Evolutionary conservation across 2,797 vertebrate species (phyloP), one percentile per base, ranked within the genome.

Genomic region (Falco cherrug): DNA sequence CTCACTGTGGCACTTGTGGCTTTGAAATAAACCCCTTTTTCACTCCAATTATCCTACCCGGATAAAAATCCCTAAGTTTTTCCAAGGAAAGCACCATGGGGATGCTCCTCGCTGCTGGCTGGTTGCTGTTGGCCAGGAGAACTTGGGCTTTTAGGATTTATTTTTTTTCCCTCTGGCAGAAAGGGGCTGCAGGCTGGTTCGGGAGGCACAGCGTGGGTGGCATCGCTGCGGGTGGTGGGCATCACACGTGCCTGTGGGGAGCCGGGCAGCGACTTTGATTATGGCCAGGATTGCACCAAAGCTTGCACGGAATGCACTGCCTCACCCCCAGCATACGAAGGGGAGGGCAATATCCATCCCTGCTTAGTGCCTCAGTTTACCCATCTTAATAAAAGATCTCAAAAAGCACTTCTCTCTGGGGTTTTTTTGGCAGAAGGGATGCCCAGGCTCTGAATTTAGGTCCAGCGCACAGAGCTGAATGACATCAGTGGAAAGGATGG

Each of bases 181-280:
- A 69, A 54, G 35, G 68, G 68, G 76, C 29, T 61, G 73, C n/a
- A 35, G 76, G 68, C 4, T 5, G 81, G 26, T 31, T 48, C 16
- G 71, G 82, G 59, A 70, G 75, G 67, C 56, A 9, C 35, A n/a
- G 70, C 0, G 31, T 6, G 21, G 59, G 54, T 65, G 65, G 70
- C 70, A 10, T 39, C 10, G 35, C 43, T 74, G 31, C 9, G 11
- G 48, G 53, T 11, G 37, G 50, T 50, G 33, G 43, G 33, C 56
- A 77, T 28, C 4, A 3, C 70, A 5, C 0, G 0, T 47, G 29
- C 47, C 84, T 16, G 1, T 0, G 1, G 11, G 47, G 63, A 54
- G 33, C 11, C 1, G 2, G 54, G 28, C 45, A 75, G 51, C 3
- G 3, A 57, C 61, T 61, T 73, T 74, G 56, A 13, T 74, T 91